Conservation (phyloP, 1,140 invertebrate species). For the Callitettix versicolor region DNA sequence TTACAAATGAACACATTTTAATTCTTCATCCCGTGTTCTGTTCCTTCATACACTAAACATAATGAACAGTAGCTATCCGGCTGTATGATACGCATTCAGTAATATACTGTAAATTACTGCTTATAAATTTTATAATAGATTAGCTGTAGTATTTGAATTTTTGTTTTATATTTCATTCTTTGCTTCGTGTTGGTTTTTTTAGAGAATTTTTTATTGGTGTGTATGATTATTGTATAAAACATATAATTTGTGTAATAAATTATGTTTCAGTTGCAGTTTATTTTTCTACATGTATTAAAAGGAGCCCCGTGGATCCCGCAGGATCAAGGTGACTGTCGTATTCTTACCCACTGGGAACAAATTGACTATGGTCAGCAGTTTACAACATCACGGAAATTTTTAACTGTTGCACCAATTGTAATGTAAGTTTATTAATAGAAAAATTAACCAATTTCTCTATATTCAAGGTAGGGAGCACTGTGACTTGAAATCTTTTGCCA, state of each 20-base stretch:
- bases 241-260: no score
- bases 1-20: no score
- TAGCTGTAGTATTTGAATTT: no score
- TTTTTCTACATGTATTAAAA: constrained; percentile 55
- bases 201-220: background rate
- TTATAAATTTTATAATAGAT: no score
- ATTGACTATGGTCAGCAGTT: constrained; percentile 61
- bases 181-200: background rate
- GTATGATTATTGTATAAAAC: no score
- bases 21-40: no score
- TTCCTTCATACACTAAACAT: no score
- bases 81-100: no score
- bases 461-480: background rate
- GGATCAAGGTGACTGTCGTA: constrained; percentile 49
- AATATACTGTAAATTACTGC: no score
- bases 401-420: constrained; percentile 49
- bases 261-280: constrained; percentile 44
- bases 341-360: constrained; percentile 62
- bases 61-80: no score
- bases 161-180: no score
- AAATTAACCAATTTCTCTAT: background rate
- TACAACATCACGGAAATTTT: constrained; percentile 56
- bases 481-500: background rate
- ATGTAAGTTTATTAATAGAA: constrained; percentile 38
- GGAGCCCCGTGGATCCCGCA: constrained; percentile 58